Evolutionary conservation across 2,797 vertebrate species (phyloP).

Genomic region (Tenualosa ilisha): DNA sequence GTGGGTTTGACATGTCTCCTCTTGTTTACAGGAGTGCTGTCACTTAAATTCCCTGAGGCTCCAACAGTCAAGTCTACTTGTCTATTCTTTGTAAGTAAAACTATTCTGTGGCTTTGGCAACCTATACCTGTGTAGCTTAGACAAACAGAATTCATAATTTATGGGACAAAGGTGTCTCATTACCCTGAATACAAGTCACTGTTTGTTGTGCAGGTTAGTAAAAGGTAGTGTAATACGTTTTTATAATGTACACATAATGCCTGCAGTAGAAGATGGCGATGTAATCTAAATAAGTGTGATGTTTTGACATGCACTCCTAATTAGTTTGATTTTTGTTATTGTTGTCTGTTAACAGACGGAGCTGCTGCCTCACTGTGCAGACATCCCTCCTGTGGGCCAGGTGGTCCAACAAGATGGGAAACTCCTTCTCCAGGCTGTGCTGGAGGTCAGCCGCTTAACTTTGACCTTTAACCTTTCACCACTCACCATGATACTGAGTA

Average conservation of each 20-base stretch:
- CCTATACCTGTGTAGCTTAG: neutral
- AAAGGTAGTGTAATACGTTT: no score
- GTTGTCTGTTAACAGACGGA: constrained; percentile 81
- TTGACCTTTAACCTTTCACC: neutral
- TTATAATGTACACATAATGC: no score
- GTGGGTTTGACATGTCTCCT: constrained; percentile 9
- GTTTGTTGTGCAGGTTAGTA: no score
- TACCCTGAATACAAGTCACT: neutral
- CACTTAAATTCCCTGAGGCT: constrained; percentile 95
- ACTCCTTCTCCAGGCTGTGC: constrained; percentile 85
- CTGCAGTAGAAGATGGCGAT: no score
- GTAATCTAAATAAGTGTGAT: neutral
- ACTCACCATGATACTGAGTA: neutral
- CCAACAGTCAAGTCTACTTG: constrained; percentile 98
- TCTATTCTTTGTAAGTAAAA: constrained; percentile 92
- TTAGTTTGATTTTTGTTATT: neutral
- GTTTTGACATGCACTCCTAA: neutral
- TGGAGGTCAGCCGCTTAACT: constrained; percentile 84
- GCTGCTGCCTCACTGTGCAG: constrained; percentile 90
- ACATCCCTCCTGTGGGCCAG: constrained; percentile 85
- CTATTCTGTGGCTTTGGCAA: neutral
- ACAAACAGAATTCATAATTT: neutral
- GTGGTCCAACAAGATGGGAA: constrained; percentile 92
- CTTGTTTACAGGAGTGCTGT: constrained; percentile 85
- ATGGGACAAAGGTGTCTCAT: neutral